Percentiles rank a stretch among this genome's conserved stretches.
These are phyloP conservation scores for Clarias fuscus DNA, from an alignment of 2,797 vertebrate genomes.

Conservation along the genomic window DNA sequence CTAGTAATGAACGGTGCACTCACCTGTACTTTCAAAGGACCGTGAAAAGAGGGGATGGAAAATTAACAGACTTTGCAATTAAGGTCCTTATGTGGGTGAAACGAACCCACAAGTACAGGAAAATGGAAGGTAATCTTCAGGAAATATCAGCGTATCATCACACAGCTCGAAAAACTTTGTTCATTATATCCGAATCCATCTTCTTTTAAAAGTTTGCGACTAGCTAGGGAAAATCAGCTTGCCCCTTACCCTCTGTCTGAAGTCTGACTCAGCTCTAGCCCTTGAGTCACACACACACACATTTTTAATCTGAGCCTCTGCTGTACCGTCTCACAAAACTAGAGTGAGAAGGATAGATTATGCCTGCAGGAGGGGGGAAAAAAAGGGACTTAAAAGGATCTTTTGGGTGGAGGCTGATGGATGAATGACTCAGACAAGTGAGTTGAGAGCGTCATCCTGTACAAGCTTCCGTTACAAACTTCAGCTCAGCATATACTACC, in stretches of 20 bases:
- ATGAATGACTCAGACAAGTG: conserved; percentile 22
- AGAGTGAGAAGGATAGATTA: conserved; percentile 22
- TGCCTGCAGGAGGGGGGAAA: neutral
- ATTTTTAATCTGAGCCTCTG: neutral
- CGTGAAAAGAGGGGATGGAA: neutral
- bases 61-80: neutral
- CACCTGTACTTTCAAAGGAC: neutral
- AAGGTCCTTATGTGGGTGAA: neutral
- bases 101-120: neutral
- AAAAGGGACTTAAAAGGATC: conserved; percentile 32
- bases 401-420: conserved; percentile 18
- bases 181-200: conserved; percentile 28
- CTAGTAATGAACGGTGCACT: neutral
- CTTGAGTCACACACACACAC: conserved; percentile 14
- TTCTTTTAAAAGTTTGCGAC: conserved; percentile 15
- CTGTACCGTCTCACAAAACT: conserved; percentile 15
- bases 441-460: conserved; percentile 13
- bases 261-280: conserved; percentile 18
- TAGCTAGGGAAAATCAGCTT: conserved; percentile 10
- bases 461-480: conserved; percentile 7
- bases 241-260: conserved; percentile 8
- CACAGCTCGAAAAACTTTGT: neutral
- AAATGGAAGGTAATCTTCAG: neutral
- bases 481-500: conserved; percentile 6
- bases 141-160: neutral